phyloP scores from a whole-genome alignment of 2,113 vertebrate genomes.

The Megaleporinus macrocephalus region DNA sequence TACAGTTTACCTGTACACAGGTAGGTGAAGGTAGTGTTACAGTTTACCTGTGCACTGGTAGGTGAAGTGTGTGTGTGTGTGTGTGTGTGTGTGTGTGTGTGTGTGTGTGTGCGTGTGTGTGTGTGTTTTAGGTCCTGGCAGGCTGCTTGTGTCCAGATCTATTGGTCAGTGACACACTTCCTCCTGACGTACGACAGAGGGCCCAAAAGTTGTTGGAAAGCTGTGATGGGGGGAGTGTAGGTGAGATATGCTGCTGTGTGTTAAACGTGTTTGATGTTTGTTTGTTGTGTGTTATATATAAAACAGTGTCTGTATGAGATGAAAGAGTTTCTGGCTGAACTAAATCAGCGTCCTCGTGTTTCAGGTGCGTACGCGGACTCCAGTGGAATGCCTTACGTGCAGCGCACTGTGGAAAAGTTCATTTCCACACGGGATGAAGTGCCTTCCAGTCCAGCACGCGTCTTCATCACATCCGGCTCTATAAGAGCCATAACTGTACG shows the following conservation, averaged over 20 bases:
- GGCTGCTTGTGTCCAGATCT: not conserved
- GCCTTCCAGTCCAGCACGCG: not conserved
- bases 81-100: too few relatives aligned
- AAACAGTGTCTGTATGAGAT: not conserved
- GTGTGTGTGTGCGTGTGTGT: not conserved
- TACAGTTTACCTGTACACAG: too few relatives aligned
- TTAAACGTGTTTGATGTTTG: too few relatives aligned
- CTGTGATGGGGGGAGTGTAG: not conserved
- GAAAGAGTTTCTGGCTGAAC: too few relatives aligned
- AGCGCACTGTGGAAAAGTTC: not conserved
- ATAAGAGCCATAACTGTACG: not conserved
- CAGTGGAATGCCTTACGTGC: not conserved
- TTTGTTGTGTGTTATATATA: too few relatives aligned
- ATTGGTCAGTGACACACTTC: not conserved
- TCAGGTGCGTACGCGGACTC: not conserved
- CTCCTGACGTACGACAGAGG: not conserved
- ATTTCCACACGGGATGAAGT: not conserved
- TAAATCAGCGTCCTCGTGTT: not conserved
- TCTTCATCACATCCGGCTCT: not conserved
- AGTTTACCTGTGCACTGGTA: too few relatives aligned
- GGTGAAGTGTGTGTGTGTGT: too few relatives aligned
- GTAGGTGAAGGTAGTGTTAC: too few relatives aligned
- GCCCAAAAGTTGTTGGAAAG: not conserved
- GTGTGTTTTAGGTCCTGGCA: not conserved
- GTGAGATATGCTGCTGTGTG: not conserved